phyloP scores from a whole-genome alignment of 2,797 vertebrate genomes.

The Ispidina picta region DNA sequence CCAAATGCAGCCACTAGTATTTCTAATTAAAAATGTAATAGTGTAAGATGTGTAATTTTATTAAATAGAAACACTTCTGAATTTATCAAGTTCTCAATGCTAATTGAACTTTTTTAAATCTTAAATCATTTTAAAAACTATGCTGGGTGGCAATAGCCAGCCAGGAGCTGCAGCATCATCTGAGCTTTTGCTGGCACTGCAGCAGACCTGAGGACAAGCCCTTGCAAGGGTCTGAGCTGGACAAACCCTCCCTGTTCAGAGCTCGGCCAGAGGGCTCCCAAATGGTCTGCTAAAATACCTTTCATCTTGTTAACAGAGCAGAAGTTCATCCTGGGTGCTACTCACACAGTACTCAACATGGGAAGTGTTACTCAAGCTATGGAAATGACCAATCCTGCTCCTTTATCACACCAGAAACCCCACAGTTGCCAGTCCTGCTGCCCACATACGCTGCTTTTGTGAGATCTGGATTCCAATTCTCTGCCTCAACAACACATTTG shows the following conservation, averaged over 20 bases:
- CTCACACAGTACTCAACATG: rapidly evolving
- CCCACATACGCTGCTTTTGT: background rate
- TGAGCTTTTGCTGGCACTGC: background rate
- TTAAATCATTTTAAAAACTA: background rate
- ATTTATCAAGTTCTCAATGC: background rate
- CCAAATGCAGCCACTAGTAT: background rate
- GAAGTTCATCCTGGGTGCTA: background rate
- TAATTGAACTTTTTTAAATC: background rate
- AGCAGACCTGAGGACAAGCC: background rate
- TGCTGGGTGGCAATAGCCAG: background rate
- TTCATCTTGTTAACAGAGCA: background rate
- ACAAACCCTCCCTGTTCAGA: background rate
- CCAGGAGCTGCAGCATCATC: background rate
- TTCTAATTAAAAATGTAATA: background rate
- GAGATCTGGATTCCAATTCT: background rate
- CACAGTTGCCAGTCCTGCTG: background rate
- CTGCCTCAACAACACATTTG: background rate
- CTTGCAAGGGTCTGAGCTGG: background rate
- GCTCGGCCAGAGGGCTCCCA: background rate
- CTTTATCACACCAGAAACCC: background rate
- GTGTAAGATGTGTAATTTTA: background rate
- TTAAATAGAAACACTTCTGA: background rate
- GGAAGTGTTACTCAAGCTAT: background rate
- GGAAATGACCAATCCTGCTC: background rate
- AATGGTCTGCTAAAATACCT: background rate